phyloP scores from a whole-genome alignment of 2,888 invertebrate genomes.

The Andricus curvator region DNA sequence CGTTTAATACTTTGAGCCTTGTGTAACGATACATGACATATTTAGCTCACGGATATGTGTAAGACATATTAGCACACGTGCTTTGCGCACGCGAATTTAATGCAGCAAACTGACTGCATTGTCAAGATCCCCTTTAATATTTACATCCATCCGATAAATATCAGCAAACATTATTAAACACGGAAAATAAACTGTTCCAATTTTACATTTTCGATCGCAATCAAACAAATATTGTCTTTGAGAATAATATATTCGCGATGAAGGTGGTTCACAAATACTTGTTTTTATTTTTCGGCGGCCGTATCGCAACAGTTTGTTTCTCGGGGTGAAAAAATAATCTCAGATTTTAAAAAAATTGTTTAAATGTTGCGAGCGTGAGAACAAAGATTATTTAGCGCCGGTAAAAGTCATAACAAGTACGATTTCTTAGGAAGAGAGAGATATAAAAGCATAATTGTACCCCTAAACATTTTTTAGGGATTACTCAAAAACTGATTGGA shows the following conservation, averaged over 20 bases:
- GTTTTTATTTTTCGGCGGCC: no score
- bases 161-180: not conserved
- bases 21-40: not conserved
- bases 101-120: not conserved
- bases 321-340: no score
- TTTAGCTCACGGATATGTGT: not conserved
- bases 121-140: not conserved
- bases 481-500: no score
- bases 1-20: not conserved
- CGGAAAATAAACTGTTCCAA: not conserved
- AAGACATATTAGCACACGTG: not conserved
- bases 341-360: no score
- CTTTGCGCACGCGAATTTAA: not conserved
- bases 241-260: not conserved
- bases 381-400: no score
- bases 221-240: not conserved
- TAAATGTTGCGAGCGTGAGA: no score
- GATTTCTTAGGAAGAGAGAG: no score
- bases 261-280: no score
- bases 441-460: no score
- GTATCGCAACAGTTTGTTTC: no score
- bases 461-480: no score
- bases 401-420: no score
- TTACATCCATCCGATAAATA: not conserved
- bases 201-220: not conserved